phyloP scores from a whole-genome alignment of 2,113 vertebrate species.

The Oryctolagus cuniculus region mOryCun1.1 NC_091434.1:185001501-185002000 shows the following conservation, averaged over 20 bases:
- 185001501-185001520: conserved; percentile 61
- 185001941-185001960: background rate
- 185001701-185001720: background rate
- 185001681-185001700: background rate
- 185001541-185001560: conserved; percentile 65
- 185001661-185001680: conserved; percentile 23
- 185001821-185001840: background rate
- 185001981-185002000: background rate
- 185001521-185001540: conserved; percentile 68
- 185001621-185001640: conserved; percentile 42
- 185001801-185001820: background rate
- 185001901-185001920: background rate
- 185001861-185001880: conserved; percentile 34
- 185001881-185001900: too few relatives aligned
- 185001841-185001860: background rate
- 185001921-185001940: background rate
- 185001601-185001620: conserved; percentile 58
- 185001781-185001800: background rate
- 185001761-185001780: background rate
- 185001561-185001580: conserved; percentile 51
- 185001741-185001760: background rate
- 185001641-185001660: conserved; percentile 26
- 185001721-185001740: background rate
- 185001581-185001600: conserved; percentile 61
- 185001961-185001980: background rate